phyloP scores from a whole-genome alignment of 2,113 vertebrate species.

The Mirounga angustirostris region DNA sequence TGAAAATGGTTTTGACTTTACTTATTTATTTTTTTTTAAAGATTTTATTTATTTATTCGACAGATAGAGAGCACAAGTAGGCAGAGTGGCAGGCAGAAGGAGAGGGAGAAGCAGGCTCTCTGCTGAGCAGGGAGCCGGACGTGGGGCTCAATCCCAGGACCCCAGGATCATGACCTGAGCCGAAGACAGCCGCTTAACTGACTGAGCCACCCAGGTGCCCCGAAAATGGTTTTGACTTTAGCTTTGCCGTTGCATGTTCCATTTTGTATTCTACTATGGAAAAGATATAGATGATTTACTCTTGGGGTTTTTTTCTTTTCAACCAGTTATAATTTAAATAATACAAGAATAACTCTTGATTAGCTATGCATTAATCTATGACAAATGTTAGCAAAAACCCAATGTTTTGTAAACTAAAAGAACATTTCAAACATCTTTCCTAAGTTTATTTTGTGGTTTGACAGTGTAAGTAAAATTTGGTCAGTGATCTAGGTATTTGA shows the following conservation, averaged over 20 bases:
- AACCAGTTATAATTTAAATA: conserved; percentile 38
- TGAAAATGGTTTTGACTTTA: background rate
- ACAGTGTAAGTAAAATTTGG: background rate
- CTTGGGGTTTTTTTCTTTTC: conserved; percentile 34
- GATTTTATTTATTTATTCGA: too few species aligned
- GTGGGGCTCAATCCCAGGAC: too few species aligned
- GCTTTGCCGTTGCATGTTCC: background rate
- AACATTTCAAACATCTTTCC: background rate
- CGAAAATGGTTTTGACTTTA: background rate
- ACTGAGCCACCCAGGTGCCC: too few species aligned
- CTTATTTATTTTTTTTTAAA: too few species aligned
- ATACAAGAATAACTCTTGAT: conserved; percentile 4
- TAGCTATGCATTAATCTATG: background rate
- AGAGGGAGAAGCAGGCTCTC: too few species aligned
- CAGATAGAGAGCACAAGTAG: too few species aligned
- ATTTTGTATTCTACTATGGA: background rate
- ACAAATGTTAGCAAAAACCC: background rate
- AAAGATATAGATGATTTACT: background rate
- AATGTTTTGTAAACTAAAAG: conserved; percentile 1
- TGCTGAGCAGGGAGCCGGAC: too few species aligned
- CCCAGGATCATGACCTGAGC: too few species aligned
- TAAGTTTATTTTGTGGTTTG: conserved; percentile 50
- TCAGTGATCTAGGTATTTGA: background rate
- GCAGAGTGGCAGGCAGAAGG: too few species aligned
- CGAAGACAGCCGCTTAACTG: too few species aligned